Evolutionary conservation across 2,113 vertebrate genomes (phyloP).

Genomic region (Poeciliopsis turrubarensis): DNA sequence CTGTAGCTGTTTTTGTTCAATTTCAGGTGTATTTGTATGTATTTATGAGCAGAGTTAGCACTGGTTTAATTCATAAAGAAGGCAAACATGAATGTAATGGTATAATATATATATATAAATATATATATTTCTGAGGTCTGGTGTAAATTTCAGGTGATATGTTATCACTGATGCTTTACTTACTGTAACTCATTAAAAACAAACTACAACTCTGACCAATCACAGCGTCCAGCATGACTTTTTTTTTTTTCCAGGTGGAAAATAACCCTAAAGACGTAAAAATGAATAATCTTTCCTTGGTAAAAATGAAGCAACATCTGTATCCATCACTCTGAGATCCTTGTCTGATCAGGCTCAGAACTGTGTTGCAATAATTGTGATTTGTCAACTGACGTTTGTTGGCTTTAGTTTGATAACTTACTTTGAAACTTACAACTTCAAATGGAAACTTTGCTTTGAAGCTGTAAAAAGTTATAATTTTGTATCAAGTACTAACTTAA

Average conservation of each 20-base stretch:
- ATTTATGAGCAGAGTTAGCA: slow-evolving; percentile 13
- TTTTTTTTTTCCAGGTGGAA: background rate
- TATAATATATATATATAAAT: background rate
- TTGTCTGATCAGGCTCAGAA: background rate
- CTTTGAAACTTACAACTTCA: background rate
- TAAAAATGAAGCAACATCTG: background rate
- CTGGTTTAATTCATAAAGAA: slow-evolving; percentile 1
- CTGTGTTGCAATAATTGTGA: background rate
- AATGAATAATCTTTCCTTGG: background rate
- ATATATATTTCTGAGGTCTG: slow-evolving; percentile 28
- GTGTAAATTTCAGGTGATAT: slow-evolving; percentile 28
- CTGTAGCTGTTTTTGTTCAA: background rate
- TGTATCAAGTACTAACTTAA: background rate
- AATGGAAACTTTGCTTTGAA: background rate
- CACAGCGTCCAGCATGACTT: background rate
- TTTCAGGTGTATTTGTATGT: slow-evolving; percentile 1
- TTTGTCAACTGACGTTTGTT: background rate
- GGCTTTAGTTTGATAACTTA: background rate
- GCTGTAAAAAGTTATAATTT: background rate
- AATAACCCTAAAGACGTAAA: background rate
- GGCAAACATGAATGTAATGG: slow-evolving; percentile 14
- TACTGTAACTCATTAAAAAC: slow-evolving; percentile 43
- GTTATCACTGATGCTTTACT: slow-evolving; percentile 46
- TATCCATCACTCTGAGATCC: background rate
- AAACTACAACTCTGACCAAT: slow-evolving; percentile 18